Base-by-base conservation (phyloP, 1,140 invertebrate genomes). In the Microplitis demolitor region DNA sequence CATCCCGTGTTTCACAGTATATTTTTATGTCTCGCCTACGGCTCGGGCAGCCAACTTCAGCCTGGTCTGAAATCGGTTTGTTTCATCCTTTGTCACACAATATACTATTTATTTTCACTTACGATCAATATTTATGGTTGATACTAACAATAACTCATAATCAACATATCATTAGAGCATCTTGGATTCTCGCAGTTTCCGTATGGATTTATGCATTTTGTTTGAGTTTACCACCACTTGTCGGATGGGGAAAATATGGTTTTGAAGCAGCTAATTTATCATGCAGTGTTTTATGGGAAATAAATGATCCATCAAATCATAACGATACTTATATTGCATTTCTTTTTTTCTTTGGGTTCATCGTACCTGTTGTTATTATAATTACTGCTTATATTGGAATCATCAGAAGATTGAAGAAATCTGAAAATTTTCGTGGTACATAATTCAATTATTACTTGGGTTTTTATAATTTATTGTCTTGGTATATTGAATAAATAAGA, bases 251-350 rank as follows among this genome's bases (percentile, higher is more conserved):
- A 2, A 89, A 89, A 50, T 95, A 93, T 77, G 91, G 92, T 8
- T 90, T 89, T 13, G 93, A 94, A 80, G 91, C 91, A 3, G 92
- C 91, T 24, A 91, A 93, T 81, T 91, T 93, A 60, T 94, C 92
- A 73, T 95, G 94, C 82, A 93, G 92, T 2, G 91, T 94, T 24
- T 93, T 93, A 75, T 95, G 93, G 90, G 90, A 94, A 76, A 88
- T 90, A 50, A 88, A 90, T 75, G 89, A 89, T 4, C 78, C 86
- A 16, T 88, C 89, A 1, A 88, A 88, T 39, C 72, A 78, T 24
- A 82, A 62, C 54, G 77, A 75, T 0, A 90, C 89, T 1, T 93
- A 94, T 77, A 91, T 93, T 56, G 81, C 91, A 64, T 92, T 90
- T 79, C 84, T 93, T 69, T 93, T 93, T 78, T 82, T 88, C 1